A percentile compares a stretch with the other conserved stretches of the same genome.
Conservation (phyloP, 2,797 vertebrate species). For the Centroberyx gerrardi region DNA sequence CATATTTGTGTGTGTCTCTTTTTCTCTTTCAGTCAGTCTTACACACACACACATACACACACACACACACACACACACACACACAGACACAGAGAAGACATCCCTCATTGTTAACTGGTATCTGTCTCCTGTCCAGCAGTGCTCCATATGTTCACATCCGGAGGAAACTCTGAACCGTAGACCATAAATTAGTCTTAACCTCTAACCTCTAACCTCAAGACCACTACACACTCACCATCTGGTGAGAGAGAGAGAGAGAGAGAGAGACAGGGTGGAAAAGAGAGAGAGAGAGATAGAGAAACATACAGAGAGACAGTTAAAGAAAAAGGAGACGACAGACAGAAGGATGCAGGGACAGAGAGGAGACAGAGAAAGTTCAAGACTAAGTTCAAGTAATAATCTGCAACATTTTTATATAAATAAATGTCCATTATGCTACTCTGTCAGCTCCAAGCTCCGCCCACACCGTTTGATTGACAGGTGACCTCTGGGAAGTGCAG, state of each 20-base stretch:
- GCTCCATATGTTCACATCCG: slow-evolving; percentile 47
- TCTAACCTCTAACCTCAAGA: slow-evolving; percentile 48
- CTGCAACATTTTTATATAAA: no score
- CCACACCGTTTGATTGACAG: no score
- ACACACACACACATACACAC: slow-evolving; percentile 1
- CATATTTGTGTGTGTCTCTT: no score
- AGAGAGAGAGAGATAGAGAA: slow-evolving; percentile 11
- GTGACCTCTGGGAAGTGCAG: no score
- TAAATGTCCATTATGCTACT: no score
- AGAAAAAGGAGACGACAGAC: background rate
- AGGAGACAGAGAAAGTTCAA: background rate
- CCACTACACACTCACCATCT: slow-evolving; percentile 45
- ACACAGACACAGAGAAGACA: background rate
- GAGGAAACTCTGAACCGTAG: slow-evolving; percentile 50
- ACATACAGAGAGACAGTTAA: no score
- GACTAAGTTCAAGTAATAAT: background rate
- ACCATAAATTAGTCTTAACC: slow-evolving; percentile 58
- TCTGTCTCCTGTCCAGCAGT: slow-evolving; percentile 29
- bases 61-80: slow-evolving; percentile 10
- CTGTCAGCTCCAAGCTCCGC: no score
- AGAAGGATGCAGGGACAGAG: background rate
- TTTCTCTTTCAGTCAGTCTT: no score
- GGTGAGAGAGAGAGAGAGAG: slow-evolving; percentile 7
- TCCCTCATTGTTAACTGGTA: slow-evolving; percentile 39
- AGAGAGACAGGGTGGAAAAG: no score